Conservation (phyloP, 2,797 vertebrate species). For the Glyptemys insculpta region DNA sequence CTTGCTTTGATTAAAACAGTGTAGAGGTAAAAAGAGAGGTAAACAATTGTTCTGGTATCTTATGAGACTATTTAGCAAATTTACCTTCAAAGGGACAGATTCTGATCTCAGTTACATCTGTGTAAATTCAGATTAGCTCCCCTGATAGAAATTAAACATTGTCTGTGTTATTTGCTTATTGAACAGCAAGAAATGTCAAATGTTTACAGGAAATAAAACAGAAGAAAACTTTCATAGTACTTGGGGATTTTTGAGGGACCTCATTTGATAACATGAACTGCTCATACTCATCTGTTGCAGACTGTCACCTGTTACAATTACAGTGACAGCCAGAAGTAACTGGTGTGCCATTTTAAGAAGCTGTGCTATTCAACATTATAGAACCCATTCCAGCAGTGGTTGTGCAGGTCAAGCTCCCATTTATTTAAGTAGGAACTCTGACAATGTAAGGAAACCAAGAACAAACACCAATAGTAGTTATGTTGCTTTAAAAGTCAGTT, state of each 20-base stretch:
- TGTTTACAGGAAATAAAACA: neutral
- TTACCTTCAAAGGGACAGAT: neutral
- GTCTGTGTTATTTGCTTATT: neutral
- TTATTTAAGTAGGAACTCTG: conserved; percentile 41
- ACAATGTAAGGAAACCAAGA: conserved; percentile 19
- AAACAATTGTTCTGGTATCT: neutral
- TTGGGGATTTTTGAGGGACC: neutral
- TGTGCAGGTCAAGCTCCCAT: conserved; percentile 16
- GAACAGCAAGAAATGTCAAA: neutral
- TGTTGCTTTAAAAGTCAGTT: conserved; percentile 14
- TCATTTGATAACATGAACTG: neutral
- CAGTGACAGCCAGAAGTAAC: conserved; percentile 11
- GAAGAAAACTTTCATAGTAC: neutral
- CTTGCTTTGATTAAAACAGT: conserved; percentile 32
- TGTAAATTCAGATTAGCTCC: neutral
- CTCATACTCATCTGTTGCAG: neutral
- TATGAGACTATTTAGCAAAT: neutral
- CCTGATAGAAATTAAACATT: fast-evolving
- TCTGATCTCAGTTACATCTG: neutral
- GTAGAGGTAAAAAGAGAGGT: neutral
- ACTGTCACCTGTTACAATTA: neutral
- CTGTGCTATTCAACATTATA: conserved; percentile 35
- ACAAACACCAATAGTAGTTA: conserved; percentile 18
- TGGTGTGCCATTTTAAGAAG: neutral
- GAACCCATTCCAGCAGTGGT: conserved; percentile 44